These are phyloP conservation scores for Lasioglossum baleicum DNA, from an alignment of 1,140 invertebrate genomes.

Conservation along the genomic window DNA sequence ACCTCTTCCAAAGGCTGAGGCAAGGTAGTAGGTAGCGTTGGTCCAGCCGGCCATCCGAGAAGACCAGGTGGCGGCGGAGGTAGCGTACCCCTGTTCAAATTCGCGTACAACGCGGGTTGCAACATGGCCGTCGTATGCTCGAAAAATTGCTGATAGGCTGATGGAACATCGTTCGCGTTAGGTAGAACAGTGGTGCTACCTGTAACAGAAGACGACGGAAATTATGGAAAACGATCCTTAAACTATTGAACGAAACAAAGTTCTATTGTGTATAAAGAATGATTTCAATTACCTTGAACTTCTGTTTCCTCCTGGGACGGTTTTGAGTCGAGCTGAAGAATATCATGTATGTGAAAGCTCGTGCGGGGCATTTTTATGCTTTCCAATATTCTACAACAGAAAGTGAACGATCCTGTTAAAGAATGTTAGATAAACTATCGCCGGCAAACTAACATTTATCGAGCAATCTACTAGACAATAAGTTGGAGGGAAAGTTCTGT, in stretches of 20 bases:
- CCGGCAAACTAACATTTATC: neutral
- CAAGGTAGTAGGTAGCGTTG: conserved; percentile 57
- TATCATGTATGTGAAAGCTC: conserved; percentile 89
- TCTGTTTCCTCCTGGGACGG: conserved; percentile 70
- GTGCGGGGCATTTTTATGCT: conserved; percentile 82
- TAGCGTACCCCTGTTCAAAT: conserved; percentile 69
- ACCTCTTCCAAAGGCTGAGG: conserved; percentile 75
- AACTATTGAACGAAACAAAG: too few species aligned
- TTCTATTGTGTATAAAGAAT: too few species aligned
- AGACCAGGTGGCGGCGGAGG: conserved; percentile 70
- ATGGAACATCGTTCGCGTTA: conserved; percentile 68
- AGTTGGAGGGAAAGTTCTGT: too few species aligned
- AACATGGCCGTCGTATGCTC: conserved; percentile 76
- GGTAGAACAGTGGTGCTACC: conserved; percentile 71
- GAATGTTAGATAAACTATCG: too few species aligned
- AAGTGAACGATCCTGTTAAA: neutral
- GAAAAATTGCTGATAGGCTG: conserved; percentile 76
- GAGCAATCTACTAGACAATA: neutral
- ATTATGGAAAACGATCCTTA: too few species aligned
- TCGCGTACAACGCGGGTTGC: conserved; percentile 72
- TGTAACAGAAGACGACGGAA: conserved; percentile 50
- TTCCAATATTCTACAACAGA: conserved; percentile 79
- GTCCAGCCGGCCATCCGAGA: conserved; percentile 73
- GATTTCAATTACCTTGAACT: conserved; percentile 64
- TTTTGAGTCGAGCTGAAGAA: conserved; percentile 83